Percentiles rank a stretch among this genome's conserved stretches.
These are phyloP conservation scores for Geophilus truncorum DNA, from an alignment of 2,888 invertebrate genomes.

Conservation along the genomic window DNA sequence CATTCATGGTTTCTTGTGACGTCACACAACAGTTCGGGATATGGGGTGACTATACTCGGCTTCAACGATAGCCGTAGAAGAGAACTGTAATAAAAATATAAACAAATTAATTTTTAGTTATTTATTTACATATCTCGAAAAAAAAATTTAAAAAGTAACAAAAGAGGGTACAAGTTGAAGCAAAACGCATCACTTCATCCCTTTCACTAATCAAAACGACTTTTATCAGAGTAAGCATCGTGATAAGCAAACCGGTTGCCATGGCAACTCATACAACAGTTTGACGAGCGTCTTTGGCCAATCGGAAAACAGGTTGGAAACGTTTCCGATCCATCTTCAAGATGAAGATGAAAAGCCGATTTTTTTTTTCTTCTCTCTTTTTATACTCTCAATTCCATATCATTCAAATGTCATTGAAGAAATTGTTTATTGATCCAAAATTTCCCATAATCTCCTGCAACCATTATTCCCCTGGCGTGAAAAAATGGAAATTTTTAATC, in stretches of 20 bases:
- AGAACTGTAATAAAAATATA: not conserved
- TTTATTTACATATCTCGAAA: too few relatives aligned
- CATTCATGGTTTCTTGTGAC: not conserved
- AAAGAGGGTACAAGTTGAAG: too few relatives aligned
- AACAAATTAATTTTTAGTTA: not conserved
- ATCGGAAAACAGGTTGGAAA: not conserved
- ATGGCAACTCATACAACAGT: not conserved
- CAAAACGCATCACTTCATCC: not conserved
- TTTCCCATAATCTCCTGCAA: not conserved
- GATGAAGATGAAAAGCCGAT: not conserved
- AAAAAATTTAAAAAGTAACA: too few relatives aligned
- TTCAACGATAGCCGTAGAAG: not conserved
- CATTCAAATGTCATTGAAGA: not conserved
- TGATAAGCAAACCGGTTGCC: not conserved
- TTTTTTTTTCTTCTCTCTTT: not conserved
- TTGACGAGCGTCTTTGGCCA: not conserved
- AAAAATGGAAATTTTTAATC: too few relatives aligned
- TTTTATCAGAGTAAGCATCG: not conserved
- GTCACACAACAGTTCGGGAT: not conserved
- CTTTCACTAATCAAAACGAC: not conserved
- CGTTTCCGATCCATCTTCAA: not conserved
- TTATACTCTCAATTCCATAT: not conserved
- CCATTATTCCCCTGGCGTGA: too few relatives aligned
- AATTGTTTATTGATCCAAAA: slow-evolving; percentile 4
- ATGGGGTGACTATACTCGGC: not conserved